Percentiles rank a stretch among this genome's conserved stretches.
These are phyloP conservation scores for Biston betularia DNA, from an alignment of 2,888 invertebrate genomes.

Conservation along the genomic window DNA sequence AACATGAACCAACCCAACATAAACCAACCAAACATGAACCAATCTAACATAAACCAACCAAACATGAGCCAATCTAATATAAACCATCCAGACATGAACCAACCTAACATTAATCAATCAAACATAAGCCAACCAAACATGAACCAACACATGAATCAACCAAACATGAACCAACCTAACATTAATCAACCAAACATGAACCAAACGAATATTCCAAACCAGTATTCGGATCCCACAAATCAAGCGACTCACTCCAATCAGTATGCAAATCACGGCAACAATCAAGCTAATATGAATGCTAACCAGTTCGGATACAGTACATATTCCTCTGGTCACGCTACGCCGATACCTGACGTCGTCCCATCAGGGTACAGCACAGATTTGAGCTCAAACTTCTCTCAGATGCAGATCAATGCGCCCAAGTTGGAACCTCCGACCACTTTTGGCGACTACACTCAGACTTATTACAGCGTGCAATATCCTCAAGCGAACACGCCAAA, in stretches of 20 bases:
- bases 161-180: slow-evolving; percentile 15
- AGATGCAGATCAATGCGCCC: slow-evolving; percentile 69
- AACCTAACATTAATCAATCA: slow-evolving; percentile 14
- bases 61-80: slow-evolving; percentile 40
- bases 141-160: slow-evolving; percentile 15
- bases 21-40: slow-evolving; percentile 35
- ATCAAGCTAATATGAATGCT: slow-evolving; percentile 35
- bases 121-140: slow-evolving; percentile 40
- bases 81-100: slow-evolving; percentile 14
- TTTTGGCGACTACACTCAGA: slow-evolving; percentile 70
- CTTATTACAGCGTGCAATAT: slow-evolving; percentile 72
- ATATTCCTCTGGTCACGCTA: slow-evolving; percentile 52
- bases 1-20: slow-evolving; percentile 46
- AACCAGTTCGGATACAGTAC: slow-evolving; percentile 50
- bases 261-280: slow-evolving; percentile 1
- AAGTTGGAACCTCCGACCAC: slow-evolving; percentile 56
- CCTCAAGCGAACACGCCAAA: slow-evolving; percentile 66
- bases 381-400: slow-evolving; percentile 67
- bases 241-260: slow-evolving; percentile 13
- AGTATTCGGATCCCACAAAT: slow-evolving; percentile 12
- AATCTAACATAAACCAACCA: slow-evolving; percentile 14
- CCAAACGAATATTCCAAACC: slow-evolving; percentile 15
- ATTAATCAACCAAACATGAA: slow-evolving; percentile 9
- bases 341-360: slow-evolving; percentile 57
- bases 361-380: slow-evolving; percentile 56